phyloP scores from a whole-genome alignment of 2,797 vertebrate genomes.

The Botia kubotai region DNA sequence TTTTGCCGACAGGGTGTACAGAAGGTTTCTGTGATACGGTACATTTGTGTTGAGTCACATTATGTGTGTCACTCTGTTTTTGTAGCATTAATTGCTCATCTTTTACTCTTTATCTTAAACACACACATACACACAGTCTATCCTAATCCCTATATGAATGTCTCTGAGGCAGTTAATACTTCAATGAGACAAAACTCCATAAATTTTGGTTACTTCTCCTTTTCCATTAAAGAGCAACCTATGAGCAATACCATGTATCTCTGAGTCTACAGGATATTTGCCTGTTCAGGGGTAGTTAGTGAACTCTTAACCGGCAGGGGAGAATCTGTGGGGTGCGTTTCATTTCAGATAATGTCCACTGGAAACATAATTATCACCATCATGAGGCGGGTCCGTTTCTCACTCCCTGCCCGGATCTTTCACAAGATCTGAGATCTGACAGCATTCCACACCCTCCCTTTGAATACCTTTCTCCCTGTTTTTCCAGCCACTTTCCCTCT shows the following conservation, averaged over 20 bases:
- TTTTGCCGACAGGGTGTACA: too few species aligned
- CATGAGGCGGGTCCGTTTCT: neutral
- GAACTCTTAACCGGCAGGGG: neutral
- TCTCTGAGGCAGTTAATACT: neutral
- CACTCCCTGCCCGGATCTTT: conserved; percentile 10
- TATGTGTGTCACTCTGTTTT: neutral
- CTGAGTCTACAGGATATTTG: neutral
- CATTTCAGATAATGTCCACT: neutral
- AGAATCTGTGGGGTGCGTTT: neutral
- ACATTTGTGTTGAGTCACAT: conserved; percentile 5
- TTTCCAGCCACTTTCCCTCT: conserved; percentile 8
- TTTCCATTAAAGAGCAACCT: too few species aligned
- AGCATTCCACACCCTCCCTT: neutral
- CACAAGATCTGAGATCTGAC: conserved; percentile 31
- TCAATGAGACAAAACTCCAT: neutral
- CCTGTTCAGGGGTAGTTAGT: neutral
- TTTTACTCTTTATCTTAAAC: neutral
- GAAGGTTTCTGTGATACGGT: neutral
- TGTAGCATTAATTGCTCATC: neutral
- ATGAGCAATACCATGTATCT: neutral
- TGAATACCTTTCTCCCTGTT: conserved; percentile 1
- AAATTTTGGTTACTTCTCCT: neutral
- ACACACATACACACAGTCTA: neutral
- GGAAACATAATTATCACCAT: neutral
- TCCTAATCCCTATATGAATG: neutral